These are phyloP conservation scores for Tenthredo amoena DNA, from an alignment of 2,888 invertebrate genomes.

Conservation along the genomic window DNA sequence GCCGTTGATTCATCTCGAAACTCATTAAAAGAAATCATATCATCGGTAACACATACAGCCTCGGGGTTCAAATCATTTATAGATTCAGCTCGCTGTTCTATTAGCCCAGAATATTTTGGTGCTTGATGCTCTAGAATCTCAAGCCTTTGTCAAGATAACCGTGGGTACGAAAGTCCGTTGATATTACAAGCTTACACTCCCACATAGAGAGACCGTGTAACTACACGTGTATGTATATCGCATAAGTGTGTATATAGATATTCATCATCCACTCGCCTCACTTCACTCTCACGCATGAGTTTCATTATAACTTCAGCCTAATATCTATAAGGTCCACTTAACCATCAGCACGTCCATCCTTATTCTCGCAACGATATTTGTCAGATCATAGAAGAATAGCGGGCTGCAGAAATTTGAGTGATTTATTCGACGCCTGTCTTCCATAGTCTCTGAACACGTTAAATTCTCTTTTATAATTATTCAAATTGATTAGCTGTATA, in stretches of 20 bases:
- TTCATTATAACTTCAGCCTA: constrained; percentile 17
- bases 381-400: not conserved
- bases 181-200: not conserved
- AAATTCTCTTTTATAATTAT: not conserved
- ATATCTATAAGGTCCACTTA: constrained; percentile 25
- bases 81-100: constrained; percentile 47
- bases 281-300: constrained; percentile 37
- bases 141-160: constrained; percentile 46
- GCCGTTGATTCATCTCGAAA: constrained; percentile 32
- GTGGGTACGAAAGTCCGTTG: constrained; percentile 18
- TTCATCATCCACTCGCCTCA: not conserved
- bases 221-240: not conserved
- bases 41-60: constrained; percentile 40
- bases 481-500: not conserved
- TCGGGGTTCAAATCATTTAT: constrained; percentile 41
- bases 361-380: not conserved
- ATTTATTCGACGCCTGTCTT: not conserved
- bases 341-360: constrained; percentile 8
- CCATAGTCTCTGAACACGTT: not conserved
- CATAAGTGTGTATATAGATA: not conserved
- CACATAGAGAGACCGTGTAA: not conserved
- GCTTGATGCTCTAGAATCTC: constrained; percentile 37
- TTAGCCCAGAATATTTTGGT: constrained; percentile 47
- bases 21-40: constrained; percentile 52
- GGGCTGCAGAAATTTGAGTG: not conserved